These are phyloP conservation scores for Homarus gammarus DNA, from an alignment of 2,888 invertebrate species.

Conservation along the genomic window DNA sequence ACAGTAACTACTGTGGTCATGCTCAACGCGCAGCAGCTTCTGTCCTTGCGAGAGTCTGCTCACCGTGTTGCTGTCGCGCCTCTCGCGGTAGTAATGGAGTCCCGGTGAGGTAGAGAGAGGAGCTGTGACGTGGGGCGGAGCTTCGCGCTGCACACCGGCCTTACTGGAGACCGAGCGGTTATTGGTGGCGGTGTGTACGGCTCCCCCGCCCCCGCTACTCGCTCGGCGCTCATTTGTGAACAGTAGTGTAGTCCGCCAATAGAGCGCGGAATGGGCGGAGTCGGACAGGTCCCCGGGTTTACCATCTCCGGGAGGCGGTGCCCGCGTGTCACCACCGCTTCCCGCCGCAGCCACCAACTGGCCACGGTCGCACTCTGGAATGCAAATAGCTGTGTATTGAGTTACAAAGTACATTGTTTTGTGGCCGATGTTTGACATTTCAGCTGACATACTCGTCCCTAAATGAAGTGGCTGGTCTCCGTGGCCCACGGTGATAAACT, in stretches of 20 bases:
- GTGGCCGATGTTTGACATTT: slow-evolving; percentile 76
- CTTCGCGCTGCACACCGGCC: slow-evolving; percentile 39
- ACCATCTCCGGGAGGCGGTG: slow-evolving; percentile 41
- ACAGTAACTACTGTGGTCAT: slow-evolving; percentile 43
- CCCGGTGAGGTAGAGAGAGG: slow-evolving; percentile 44
- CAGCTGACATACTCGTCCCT: slow-evolving; percentile 74
- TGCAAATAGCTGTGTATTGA: slow-evolving; percentile 76
- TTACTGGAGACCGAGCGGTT: background rate
- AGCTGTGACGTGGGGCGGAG: slow-evolving; percentile 62
- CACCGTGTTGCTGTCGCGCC: slow-evolving; percentile 60
- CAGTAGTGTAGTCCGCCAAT: slow-evolving; percentile 23
- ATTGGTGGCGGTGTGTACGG: slow-evolving; percentile 29
- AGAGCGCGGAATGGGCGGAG: slow-evolving; percentile 34
- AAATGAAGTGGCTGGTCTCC: slow-evolving; percentile 72
- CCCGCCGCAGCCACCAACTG: slow-evolving; percentile 62
- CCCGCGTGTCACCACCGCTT: slow-evolving; percentile 53
- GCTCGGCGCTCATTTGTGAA: slow-evolving; percentile 53
- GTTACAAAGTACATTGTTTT: slow-evolving; percentile 76
- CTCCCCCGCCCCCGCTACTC: slow-evolving; percentile 45
- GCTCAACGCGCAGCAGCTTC: slow-evolving; percentile 31
- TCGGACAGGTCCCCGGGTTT: background rate
- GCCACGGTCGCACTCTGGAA: slow-evolving; percentile 72
- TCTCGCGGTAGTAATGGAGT: slow-evolving; percentile 66
- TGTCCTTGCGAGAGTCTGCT: slow-evolving; percentile 40
- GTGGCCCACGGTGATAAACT: slow-evolving; percentile 45